Evolutionary conservation across 1,140 invertebrate species (phyloP), one percentile per base, ranked within the genome.

Genomic region (Globodera ellingtonae): DNA sequence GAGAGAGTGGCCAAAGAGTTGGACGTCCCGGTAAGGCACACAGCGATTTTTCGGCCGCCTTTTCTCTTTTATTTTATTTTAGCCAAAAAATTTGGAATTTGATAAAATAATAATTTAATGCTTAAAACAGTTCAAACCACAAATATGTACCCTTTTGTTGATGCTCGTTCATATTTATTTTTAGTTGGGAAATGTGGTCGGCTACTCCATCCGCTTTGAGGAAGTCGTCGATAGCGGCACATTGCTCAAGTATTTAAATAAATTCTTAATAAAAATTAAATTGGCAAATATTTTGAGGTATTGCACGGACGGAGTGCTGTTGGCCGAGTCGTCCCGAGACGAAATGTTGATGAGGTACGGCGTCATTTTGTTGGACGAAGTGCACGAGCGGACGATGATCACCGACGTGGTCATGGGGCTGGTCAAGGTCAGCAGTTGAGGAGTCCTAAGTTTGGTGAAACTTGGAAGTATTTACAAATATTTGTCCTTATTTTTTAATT

Each of bases 291-390:
- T 62, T 62, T 15, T 62, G 1, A 62, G 56, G 56, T 62, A 62
- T 5, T 97, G 98, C 95, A 99, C 97, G n/a, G 97, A 99, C 91
- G 97, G 97, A 90, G 95, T 99, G 6, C 91, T 99, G 6, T 89
- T 99, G 5, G 97, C 96, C 90, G 92, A 92, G 89, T 88, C 92
- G 62, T 88, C 91, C 80, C 88, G 92, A 91, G 95, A 98, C 90
- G 95, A 96, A 87, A 90, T 95, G 6, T 90, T 98, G 0, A 93
- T 90, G 24, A 94, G 94, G 82, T 99, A 98, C 90, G 81, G 70
- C 9, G 95, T 95, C 0, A 94, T 99, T 24, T 95, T 98, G 81
- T 92, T 99, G 67, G 97, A 99, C 89, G 97, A 99, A 91, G 97
- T 96, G 65, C 97, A 99, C 89, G 97, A 99, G 90, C 91, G 97